phyloP scores from a whole-genome alignment of 2,797 vertebrate species.

The Helicolenus hilgendorfi region DNA sequence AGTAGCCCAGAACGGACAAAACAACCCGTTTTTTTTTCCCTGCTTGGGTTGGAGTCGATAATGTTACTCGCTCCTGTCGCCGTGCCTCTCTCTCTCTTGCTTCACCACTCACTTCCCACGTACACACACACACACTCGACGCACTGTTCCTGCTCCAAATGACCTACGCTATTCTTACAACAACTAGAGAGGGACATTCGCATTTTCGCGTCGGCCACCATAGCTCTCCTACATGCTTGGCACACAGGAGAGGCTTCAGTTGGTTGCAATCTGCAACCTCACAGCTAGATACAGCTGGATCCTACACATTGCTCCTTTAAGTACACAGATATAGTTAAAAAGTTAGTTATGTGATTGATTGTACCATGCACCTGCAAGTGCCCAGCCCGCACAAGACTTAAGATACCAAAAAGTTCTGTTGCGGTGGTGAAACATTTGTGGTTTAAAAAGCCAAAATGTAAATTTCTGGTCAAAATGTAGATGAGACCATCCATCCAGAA shows the following conservation, averaged over 20 bases:
- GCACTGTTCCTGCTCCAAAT: background rate
- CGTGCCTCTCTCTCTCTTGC: too few species aligned
- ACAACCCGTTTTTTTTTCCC: too few species aligned
- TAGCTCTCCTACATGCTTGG: background rate
- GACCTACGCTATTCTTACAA: background rate
- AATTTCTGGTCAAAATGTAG: background rate
- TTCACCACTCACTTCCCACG: too few species aligned
- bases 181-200: background rate
- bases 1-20: too few species aligned
- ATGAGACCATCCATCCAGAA: background rate
- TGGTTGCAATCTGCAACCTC: background rate
- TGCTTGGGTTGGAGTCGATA: too few species aligned
- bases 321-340: background rate
- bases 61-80: too few species aligned
- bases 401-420: background rate
- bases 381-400: background rate
- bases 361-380: background rate
- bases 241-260: background rate
- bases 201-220: accelerated
- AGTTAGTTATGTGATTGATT: background rate
- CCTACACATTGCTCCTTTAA: background rate
- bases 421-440: background rate
- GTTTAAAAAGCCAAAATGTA: background rate
- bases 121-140: too few species aligned
- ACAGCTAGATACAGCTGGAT: accelerated